phyloP scores from a whole-genome alignment of 92 coral and sea anemone genomes.

The Heliopora coerulea region DNA sequence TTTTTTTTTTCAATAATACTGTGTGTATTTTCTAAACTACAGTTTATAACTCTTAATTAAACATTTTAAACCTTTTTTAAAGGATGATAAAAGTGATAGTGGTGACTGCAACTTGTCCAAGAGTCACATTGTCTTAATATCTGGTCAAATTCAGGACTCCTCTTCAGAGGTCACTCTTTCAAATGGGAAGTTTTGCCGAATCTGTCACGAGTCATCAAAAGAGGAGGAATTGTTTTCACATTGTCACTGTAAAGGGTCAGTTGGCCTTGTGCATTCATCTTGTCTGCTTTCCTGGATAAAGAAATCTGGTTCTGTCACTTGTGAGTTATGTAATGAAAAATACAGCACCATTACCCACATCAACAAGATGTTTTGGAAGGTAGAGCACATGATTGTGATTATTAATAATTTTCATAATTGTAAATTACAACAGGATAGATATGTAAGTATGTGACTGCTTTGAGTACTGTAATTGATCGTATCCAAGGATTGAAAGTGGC shows the following conservation, averaged over 20 bases:
- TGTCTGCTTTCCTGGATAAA: conserved; percentile 93
- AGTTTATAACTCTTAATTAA: no score
- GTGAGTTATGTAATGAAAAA: conserved; percentile 92
- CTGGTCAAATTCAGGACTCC: neutral
- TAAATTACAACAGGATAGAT: no score
- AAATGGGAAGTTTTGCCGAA: conserved; percentile 75
- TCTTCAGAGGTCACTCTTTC: conserved; percentile 10
- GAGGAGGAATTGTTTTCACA: conserved; percentile 81
- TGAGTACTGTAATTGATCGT: no score
- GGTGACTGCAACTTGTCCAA: neutral
- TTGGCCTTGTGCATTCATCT: conserved; percentile 83
- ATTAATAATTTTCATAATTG: no score
- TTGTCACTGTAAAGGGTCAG: conserved; percentile 91
- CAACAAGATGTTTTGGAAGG: conserved; percentile 89
- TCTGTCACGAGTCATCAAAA: conserved; percentile 74
- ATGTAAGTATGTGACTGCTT: no score
- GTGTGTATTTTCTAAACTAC: no score
- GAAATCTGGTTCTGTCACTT: conserved; percentile 81
- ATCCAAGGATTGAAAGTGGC: no score
- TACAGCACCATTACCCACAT: conserved; percentile 76
- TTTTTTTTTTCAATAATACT: no score
- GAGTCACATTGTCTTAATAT: neutral
- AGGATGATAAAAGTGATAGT: no score
- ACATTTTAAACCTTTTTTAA: no score
- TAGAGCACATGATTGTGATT: no score